Evolutionary conservation across 2,888 invertebrate species (phyloP), one percentile per base, ranked within the genome.

Genomic region (Acanthosepion esculentum): DNA sequence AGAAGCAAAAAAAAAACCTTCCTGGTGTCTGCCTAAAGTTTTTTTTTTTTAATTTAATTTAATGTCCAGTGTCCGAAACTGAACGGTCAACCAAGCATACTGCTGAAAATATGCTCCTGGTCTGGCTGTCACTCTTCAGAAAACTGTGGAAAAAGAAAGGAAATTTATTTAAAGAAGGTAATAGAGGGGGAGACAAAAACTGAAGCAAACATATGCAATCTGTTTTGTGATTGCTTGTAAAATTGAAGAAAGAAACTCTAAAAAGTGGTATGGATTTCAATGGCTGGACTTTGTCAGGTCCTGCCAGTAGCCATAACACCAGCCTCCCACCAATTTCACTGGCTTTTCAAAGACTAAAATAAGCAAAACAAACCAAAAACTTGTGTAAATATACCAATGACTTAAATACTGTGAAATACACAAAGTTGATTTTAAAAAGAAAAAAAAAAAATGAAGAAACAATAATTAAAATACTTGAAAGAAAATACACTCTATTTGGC

Each of bases 401-500:
- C 78, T 78, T 78, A 78, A 78, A 78, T n/a, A n/a, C n/a, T n/a
- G 10, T 78, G 29, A 78, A n/a, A n/a, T 78, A 29, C 55, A 55
- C 55, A 55, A 59, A 78, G 78, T n/a, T 78, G n/a, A n/a, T 78
- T 78, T n/a, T n/a, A n/a, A 78, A 78, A 78, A 29, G n/a, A 29
- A 64, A 29, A 64, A 29, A 64, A 64, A 29, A n/a, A 78, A 78
- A 29, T n/a, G 18, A 64, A 64, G 12, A 12, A 33, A n/a, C n/a
- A 78, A 78, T n/a, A 10, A 78, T 78, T 78, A 78, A 78, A 78
- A 78, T 23, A 20, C 59, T 33, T 78, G 78, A 78, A 78, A 78
- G n/a, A n/a, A 78, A 78, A 78, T 78, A n/a, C 78, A 78, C 78
- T 78, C n/a, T n/a, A 78, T 78, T 78, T 78, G 78, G 78, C 78